Evolutionary conservation across 2,113 vertebrate species (phyloP), one percentile per base, ranked within the genome.

Genomic region (Hypomesus transpacificus): DNA sequence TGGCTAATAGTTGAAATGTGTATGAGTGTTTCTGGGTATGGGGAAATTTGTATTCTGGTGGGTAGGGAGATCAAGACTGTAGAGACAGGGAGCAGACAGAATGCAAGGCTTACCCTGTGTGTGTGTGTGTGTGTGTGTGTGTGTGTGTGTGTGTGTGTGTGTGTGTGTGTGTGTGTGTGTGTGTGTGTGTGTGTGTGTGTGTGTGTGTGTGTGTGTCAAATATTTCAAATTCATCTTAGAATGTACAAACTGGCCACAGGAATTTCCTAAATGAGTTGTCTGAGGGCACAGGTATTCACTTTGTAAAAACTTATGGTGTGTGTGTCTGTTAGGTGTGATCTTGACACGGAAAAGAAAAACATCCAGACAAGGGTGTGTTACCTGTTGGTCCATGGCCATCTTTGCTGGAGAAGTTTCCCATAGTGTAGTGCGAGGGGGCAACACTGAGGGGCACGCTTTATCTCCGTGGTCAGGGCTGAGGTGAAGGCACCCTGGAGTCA

Each of bases 321-420:
- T 60, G 56, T 1, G 26, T 68, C 51, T 54, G 26, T 56, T 39
- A 34, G 54, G 14, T 70, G 69, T 22, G 61, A 66, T 14, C 13
- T 39, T n/a, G 17, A 64, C 26, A 31, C 28, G 5, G 16, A 64
- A 14, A 66, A 2, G 14, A 21, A 39, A 21, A 26, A 34, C 24
- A 66, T 4, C 28, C 8, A 8, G 26, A 17, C 46, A 16, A 20
- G 21, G 59, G 31, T 24, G 17, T 54, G 26, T 46, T 87, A 93
- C 92, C 92, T 85, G 88, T 57, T 64, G 87, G 59, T 82, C 76
- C 88, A 62, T 91, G 89, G 69, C 80, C 66, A 51, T 93, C 92
- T 79, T 91, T 92, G 75, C 79, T 88, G 76, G 89, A 85, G 31
- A 89, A 87, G 88, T 91, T 92, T 20, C 92, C 92, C 92, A 93